Conservation (phyloP, 2,113 vertebrate genomes). For the Triplophysa tibetana region DNA sequence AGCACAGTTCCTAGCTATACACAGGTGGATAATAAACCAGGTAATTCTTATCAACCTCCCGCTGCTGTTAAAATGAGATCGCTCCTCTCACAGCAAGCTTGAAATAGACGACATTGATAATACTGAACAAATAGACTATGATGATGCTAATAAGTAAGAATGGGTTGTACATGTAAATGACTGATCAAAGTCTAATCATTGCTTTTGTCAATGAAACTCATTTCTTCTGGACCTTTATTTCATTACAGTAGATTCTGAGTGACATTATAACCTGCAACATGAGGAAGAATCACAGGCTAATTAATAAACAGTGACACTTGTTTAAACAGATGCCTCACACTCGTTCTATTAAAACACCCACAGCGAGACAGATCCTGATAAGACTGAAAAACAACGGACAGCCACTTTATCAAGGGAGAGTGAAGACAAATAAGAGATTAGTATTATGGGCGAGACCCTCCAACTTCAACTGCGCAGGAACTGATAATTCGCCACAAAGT, state of each 20-base stretch:
- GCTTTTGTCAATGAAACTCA: background rate
- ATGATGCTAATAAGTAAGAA: background rate
- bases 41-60: background rate
- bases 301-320: conserved; percentile 1
- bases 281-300: background rate
- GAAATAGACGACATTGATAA: background rate
- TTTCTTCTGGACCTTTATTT: conserved; percentile 29
- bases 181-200: background rate
- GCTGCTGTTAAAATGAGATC: background rate
- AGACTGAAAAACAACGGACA: conserved; percentile 46
- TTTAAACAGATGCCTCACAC: background rate
- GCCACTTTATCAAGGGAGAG: conserved; percentile 49
- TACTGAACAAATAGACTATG: background rate
- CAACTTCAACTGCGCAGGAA: conserved; percentile 48
- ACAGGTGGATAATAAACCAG: background rate
- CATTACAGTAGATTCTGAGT: conserved; percentile 41
- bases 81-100: background rate
- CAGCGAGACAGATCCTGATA: conserved; percentile 44
- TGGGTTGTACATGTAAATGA: background rate
- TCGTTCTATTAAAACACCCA: conserved; percentile 9
- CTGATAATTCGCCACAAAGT: conserved; percentile 49
- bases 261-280: conserved; percentile 45
- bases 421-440: conserved; percentile 57
- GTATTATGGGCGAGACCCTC: conserved; percentile 47
- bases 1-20: background rate